These are phyloP conservation scores for Dermolepida albohirtum DNA, from an alignment of 2,888 invertebrate genomes.

Conservation along the genomic window DNA sequence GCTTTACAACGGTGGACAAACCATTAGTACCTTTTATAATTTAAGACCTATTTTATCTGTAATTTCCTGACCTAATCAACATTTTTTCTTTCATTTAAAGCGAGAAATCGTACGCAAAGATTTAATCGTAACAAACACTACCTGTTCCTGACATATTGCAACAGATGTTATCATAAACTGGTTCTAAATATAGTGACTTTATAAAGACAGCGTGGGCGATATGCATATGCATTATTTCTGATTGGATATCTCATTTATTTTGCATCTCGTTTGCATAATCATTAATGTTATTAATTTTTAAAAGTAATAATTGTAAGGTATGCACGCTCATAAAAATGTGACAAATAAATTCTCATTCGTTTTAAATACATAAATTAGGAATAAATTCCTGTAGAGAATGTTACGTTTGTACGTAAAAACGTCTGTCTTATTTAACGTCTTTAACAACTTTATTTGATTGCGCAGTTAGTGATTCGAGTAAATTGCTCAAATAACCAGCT, in stretches of 20 bases:
- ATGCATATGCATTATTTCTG: constrained; percentile 32
- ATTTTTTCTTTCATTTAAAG: constrained; percentile 10
- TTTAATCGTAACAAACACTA: constrained; percentile 35
- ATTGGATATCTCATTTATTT: constrained; percentile 37
- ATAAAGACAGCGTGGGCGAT: constrained; percentile 37
- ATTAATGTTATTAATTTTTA: constrained; percentile 37
- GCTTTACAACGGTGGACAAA: too few species aligned
- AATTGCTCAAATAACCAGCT: constrained; percentile 5
- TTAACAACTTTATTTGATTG: constrained; percentile 10
- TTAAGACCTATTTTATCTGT: neutral
- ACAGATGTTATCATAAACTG: constrained; percentile 38
- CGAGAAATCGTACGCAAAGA: constrained; percentile 10
- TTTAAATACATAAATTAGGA: neutral
- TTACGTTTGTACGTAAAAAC: too few species aligned
- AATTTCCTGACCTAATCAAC: constrained; percentile 5
- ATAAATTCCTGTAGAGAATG: neutral
- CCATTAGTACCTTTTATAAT: too few species aligned
- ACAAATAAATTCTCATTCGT: constrained; percentile 27
- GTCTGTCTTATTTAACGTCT: constrained; percentile 7
- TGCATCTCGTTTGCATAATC: constrained; percentile 34
- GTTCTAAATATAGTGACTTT: constrained; percentile 37
- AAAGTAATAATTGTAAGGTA: constrained; percentile 28
- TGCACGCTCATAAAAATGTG: constrained; percentile 24
- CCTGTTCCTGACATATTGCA: constrained; percentile 37
- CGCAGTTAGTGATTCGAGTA: constrained; percentile 13